Conservation (phyloP, 2,797 vertebrate species). For the Aldrovandia affinis region DNA sequence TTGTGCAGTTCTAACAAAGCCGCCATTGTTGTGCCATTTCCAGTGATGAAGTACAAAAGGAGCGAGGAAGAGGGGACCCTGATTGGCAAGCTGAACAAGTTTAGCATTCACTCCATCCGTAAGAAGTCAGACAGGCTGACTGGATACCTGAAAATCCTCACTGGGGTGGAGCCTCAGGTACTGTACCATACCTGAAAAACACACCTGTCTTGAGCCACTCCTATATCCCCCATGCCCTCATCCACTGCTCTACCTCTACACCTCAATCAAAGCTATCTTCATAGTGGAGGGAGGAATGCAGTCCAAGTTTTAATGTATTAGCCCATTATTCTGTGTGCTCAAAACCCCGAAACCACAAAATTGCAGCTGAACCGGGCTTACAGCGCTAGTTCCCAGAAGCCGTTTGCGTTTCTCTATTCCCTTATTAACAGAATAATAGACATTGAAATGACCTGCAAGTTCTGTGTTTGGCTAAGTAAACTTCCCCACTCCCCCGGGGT, state of each 20-base stretch:
- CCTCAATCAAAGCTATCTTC: neutral
- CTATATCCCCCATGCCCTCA: neutral
- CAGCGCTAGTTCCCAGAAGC: neutral
- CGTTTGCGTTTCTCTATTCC: neutral
- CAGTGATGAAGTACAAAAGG: slow-evolving; percentile 95
- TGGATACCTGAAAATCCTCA: slow-evolving; percentile 90
- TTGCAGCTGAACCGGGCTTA: neutral
- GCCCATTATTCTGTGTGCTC: neutral
- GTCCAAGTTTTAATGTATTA: neutral
- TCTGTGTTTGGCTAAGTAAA: neutral
- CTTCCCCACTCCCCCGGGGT: neutral
- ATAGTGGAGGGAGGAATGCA: neutral
- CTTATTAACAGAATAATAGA: neutral
- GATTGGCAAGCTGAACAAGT: slow-evolving; percentile 87
- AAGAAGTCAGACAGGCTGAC: slow-evolving; percentile 97
- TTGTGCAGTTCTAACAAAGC: neutral
- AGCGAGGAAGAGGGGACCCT: slow-evolving; percentile 90
- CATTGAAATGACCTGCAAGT: neutral
- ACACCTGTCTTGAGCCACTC: neutral
- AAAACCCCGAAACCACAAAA: neutral
- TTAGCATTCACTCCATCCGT: slow-evolving; percentile 94
- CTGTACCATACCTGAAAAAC: neutral
- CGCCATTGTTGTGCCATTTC: slow-evolving; percentile 38
- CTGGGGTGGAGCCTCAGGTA: slow-evolving; percentile 92
- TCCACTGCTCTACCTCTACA: neutral